These are phyloP conservation scores for Callitettix versicolor DNA, from an alignment of 1,140 invertebrate species.

Conservation along the genomic window DNA sequence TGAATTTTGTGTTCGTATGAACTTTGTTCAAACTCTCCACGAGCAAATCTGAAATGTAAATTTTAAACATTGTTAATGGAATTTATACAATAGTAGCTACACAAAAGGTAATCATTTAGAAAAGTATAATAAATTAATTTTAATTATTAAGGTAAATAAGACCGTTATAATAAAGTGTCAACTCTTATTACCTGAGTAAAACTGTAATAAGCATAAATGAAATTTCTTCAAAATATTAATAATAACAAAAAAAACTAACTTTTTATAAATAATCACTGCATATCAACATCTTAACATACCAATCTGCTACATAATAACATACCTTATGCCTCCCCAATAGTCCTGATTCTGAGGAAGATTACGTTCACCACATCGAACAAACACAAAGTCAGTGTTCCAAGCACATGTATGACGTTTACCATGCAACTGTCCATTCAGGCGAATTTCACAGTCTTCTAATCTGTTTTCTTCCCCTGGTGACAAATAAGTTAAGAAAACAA, in stretches of 20 bases:
- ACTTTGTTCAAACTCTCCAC: conserved; percentile 78
- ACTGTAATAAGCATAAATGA: too few species aligned
- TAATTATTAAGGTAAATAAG: too few species aligned
- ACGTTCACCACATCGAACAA: conserved; percentile 79
- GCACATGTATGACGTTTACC: conserved; percentile 73
- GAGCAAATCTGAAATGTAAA: conserved; percentile 57
- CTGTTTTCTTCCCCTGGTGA: conserved; percentile 62
- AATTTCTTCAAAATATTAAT: too few species aligned
- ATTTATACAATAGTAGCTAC: too few species aligned
- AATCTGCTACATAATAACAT: too few species aligned
- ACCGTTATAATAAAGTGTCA: too few species aligned
- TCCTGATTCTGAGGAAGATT: conserved; percentile 55
- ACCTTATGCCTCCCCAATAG: conserved; percentile 90
- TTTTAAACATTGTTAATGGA: too few species aligned
- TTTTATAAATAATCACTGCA: too few species aligned
- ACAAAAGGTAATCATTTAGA: too few species aligned
- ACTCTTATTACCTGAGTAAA: not conserved
- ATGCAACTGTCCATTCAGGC: conserved; percentile 80
- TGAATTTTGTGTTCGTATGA: conserved; percentile 71
- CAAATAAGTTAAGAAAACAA: not conserved
- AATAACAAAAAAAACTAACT: too few species aligned
- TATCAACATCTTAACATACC: too few species aligned
- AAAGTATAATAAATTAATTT: too few species aligned
- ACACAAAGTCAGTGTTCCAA: conserved; percentile 86
- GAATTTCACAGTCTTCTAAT: conserved; percentile 77